Base-by-base conservation (phyloP, 2,113 vertebrate species). In the Steatornis caripensis region DNA sequence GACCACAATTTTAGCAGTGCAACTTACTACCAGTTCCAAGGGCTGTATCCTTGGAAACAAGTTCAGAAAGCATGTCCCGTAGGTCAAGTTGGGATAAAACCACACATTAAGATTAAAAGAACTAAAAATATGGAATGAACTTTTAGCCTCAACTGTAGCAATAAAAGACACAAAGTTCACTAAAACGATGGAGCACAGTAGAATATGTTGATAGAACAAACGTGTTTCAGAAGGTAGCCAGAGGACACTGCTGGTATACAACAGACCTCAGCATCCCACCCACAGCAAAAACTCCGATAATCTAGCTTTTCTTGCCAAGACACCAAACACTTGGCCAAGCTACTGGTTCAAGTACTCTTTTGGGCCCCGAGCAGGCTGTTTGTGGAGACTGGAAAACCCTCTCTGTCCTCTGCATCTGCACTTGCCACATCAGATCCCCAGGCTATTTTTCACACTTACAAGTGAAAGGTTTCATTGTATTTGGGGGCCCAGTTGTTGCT, bases 401-500 rank as follows among this genome's bases (percentile, higher is more conserved):
- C 4, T 17, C 51, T 45, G 10, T 34, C 34, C 32, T 54, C 72
- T 45, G 55, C 64, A 75, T 29, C 46, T 51, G 68, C 29, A 43
- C 24, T 27, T 30, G 57, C 14, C n/a, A 29, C 0, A 0, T 41
- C 69, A 90, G 75, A 79, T n/a, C 15, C 65, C 27, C 48, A 30
- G 32, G 55, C 29, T 69, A 48, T 69, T 95, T 91, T 69, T 87
- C 69, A 76, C 49, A 98, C 98, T 99, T 97, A 99, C 99, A 99
- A 99, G 94, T 99, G 99, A 95, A 99, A 99, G 1, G 98, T 99
- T 97, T 99, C 99, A 22, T 99, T 99, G 98, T 99, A 99, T 87
- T 99, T 99, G 45, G 99, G 99, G 37, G 99, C 98, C 99, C 99
- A 99, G 98, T 99, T 99, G 98, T 99, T 99, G 97, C 99, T 99